Conservation (phyloP, 2,888 invertebrate species). For the Scrobipalpa costella region DNA sequence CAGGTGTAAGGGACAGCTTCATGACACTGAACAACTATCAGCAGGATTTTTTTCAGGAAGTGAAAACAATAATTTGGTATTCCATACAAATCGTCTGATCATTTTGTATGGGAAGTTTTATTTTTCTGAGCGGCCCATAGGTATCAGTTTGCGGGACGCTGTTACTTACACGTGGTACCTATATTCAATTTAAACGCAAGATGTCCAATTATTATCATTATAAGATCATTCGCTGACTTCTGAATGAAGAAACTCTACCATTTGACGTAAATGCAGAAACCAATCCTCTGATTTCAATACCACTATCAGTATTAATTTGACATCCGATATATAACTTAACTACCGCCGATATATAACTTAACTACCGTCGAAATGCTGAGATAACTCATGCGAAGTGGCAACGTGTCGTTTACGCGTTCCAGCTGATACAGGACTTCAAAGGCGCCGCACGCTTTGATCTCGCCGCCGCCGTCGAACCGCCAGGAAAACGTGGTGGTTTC, state of each 20-base stretch:
- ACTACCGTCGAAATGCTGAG: not conserved
- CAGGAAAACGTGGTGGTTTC: slow-evolving; percentile 20
- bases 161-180: too few species aligned
- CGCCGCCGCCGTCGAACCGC: slow-evolving; percentile 44
- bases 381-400: slow-evolving; percentile 24
- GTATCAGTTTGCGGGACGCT: too few species aligned
- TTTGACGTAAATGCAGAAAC: not conserved
- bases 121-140: too few species aligned
- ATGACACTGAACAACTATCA: too few species aligned
- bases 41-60: too few species aligned
- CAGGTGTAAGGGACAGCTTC: too few species aligned
- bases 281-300: slow-evolving; percentile 27
- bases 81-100: too few species aligned
- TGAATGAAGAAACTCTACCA: slow-evolving; percentile 5
- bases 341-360: not conserved
- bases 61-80: too few species aligned
- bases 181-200: too few species aligned
- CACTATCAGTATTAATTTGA: slow-evolving; percentile 22
- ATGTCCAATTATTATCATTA: not conserved
- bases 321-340: slow-evolving; percentile 23
- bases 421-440: slow-evolving; percentile 57
- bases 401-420: slow-evolving; percentile 59
- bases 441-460: slow-evolving; percentile 62
- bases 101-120: too few species aligned
- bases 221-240: not conserved